Base-by-base conservation (phyloP, 2,888 invertebrate genomes). In the Pachycephus smyrnensis region DNA sequence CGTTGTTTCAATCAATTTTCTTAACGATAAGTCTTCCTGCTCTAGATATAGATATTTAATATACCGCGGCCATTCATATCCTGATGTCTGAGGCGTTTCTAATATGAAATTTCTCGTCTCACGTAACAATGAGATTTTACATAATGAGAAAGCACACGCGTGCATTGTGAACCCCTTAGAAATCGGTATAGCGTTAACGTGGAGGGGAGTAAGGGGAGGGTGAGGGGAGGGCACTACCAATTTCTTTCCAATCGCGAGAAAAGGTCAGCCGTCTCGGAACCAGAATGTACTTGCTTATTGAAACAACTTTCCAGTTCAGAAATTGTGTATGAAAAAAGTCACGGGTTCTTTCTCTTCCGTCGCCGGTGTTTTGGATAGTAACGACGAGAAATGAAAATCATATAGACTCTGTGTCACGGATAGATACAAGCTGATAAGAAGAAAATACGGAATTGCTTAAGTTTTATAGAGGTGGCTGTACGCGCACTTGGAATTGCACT, bases 51-150 rank as follows among this genome's bases (percentile, higher is more conserved):
- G 2, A 23, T 55, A 55, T 0, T 55, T 23, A 23, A 55, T 55
- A 23, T 55, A 23, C 40, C 40, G 6, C 40, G 40, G 40, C 15
- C 4, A 40, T 55, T 55, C 9, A 2, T 55, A 55, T 55, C 23
- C 40, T 23, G 40, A 55, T 23, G 40, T 23, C 23, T 37, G 68
- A n/a, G 71, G 32, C 68, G 31, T 77, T 74, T 77, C 35, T 74
- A 77, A n/a, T 73, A 75, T 32, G 68, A 74, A 77, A 74, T 77
- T 77, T 77, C 77, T 73, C 73, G 35, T 12, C 35, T 69, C 68
- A 74, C 69, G 77, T 74, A 77, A 77, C 73, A 77, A 74, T 68
- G 68, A 36, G 31, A 77, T 77, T 74, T 77, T 77, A 73, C 73
- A 68, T 68, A 73, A 77, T 73, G 71, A 71, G 71, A 32, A 71